These are phyloP conservation scores for Heliconius erato DNA, from an alignment of 2,888 invertebrate species.

Conservation along the genomic window DNA sequence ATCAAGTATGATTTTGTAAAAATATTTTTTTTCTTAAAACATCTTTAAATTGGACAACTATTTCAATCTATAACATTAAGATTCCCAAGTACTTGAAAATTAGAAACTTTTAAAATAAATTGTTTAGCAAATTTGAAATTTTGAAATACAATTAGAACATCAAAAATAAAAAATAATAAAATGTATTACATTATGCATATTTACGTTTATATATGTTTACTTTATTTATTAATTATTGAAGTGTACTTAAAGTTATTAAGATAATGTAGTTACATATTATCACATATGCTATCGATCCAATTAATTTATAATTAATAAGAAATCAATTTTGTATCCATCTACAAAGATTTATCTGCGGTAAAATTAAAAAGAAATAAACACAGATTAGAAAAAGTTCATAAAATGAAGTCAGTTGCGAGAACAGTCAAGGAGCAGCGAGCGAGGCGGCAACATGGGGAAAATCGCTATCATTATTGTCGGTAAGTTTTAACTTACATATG, in stretches of 20 bases:
- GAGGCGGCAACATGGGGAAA: constrained; percentile 27
- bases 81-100: too few relatives aligned
- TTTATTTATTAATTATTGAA: background rate
- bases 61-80: too few relatives aligned
- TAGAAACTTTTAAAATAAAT: too few relatives aligned
- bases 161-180: background rate
- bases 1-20: too few relatives aligned
- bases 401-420: constrained; percentile 5
- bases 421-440: constrained; percentile 1
- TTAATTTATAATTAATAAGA: constrained; percentile 20
- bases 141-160: too few relatives aligned
- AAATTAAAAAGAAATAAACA: constrained; percentile 31
- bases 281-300: background rate
- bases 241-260: background rate
- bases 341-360: constrained; percentile 9
- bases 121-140: too few relatives aligned
- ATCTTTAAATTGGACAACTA: too few relatives aligned
- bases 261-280: background rate
- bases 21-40: too few relatives aligned
- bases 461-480: constrained; percentile 28
- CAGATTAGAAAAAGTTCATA: constrained; percentile 29
- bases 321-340: constrained; percentile 4
- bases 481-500: background rate
- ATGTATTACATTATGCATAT: too few relatives aligned
- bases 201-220: background rate